Evolutionary conservation across 2,797 vertebrate genomes (phyloP).

Genomic region (Otolemur crassicaudatus): DNA sequence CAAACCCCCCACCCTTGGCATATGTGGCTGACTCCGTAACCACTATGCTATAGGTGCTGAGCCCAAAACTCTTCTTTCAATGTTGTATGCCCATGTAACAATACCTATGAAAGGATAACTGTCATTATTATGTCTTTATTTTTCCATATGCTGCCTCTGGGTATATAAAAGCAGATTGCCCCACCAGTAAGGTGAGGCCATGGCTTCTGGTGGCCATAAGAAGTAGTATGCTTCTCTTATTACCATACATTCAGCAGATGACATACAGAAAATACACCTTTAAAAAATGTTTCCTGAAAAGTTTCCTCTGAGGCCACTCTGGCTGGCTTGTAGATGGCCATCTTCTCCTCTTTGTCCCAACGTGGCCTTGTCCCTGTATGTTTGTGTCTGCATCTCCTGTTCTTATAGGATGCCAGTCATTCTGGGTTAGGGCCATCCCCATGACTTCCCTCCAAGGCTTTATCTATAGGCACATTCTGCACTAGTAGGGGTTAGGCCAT

Average conservation of each 20-base stretch:
- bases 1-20: too few species aligned
- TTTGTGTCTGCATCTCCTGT: neutral
- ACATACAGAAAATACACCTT: neutral
- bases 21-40: too few species aligned
- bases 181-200: neutral
- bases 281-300: neutral
- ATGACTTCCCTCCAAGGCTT: neutral
- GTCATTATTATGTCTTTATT: neutral
- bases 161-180: neutral
- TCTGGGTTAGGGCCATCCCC: neutral
- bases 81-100: neutral
- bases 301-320: neutral
- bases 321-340: neutral
- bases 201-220: neutral
- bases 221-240: neutral
- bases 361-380: neutral
- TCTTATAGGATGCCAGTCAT: neutral
- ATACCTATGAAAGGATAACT: neutral
- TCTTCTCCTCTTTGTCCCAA: neutral
- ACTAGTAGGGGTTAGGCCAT: neutral
- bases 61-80: too few species aligned
- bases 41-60: too few species aligned
- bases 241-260: neutral
- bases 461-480: neutral
- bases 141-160: neutral